Evolutionary conservation across 2,888 invertebrate genomes (phyloP), one percentile per base, ranked within the genome.

Genomic region (Callimorpha dominula): DNA sequence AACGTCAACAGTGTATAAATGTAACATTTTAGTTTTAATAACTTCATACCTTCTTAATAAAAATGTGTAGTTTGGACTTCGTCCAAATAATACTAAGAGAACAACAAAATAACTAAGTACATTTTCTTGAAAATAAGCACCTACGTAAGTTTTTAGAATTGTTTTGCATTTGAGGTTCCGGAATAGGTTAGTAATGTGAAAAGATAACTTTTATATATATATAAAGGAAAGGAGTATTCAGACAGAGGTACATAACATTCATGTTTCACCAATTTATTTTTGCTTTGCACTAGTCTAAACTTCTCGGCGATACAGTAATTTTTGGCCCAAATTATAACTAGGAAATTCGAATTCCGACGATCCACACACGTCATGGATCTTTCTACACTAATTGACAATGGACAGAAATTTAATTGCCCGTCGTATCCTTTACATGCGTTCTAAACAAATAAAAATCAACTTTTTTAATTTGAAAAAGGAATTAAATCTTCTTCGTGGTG

Each of bases 31-130:
- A 14, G 20, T 46, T 65, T 60, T 9, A 31, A 63, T 46, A 69
- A 66, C 20, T 31, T 69, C 20, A 57, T 68, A 42, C 12, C 15
- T 66, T 66, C 1, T 54, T 20, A 62, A 57, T 68, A 65, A 50
- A 72, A 17, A 57, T 72, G 7, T 60, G 42, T 7, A 65, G 75
- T 82, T 84, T 74, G 82, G 84, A 78, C 82, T 75, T 68, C 17
- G 84, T 71, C 84, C 82, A 84, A 81, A 77, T 78, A 79, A 79
- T 71, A 68, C 62, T 54, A 42, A 69, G 42, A 69, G 62, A 60
- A 62, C 64, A 72, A 62, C 57, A 81, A 11, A 72, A 75, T 46
- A 69, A 70, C n/a, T 6, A 46, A 54, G 11, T 71, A 72, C 71
- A 74, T 62, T 5, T n/a, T 65, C 31, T 46, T 40, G 62, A 46